Conservation (phyloP, 2,888 invertebrate species). For the Catotricha subobsoleta region DNA sequence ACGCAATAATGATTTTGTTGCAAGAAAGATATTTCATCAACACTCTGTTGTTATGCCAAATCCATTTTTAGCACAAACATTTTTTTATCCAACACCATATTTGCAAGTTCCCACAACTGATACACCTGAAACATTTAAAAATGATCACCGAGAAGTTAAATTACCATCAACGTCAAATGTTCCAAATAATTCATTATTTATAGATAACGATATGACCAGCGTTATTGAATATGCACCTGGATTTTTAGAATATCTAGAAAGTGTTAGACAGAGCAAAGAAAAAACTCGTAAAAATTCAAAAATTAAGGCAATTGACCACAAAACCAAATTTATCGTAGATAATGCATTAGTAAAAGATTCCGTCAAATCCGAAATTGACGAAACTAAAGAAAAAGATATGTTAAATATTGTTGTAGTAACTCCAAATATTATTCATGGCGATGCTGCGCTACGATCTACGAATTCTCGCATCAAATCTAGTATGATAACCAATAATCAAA, state of each 20-base stretch:
- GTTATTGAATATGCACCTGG: slow-evolving; percentile 10
- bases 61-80: slow-evolving; percentile 10
- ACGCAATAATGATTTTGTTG: slow-evolving; percentile 1
- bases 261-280: background rate
- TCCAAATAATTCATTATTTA: slow-evolving; percentile 8
- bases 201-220: slow-evolving; percentile 11
- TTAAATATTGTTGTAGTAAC: slow-evolving; percentile 6
- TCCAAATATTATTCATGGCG: background rate
- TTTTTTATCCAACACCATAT: slow-evolving; percentile 13
- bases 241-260: background rate
- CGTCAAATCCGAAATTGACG: no score
- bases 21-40: slow-evolving; percentile 10
- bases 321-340: no score
- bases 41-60: slow-evolving; percentile 11
- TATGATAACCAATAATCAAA: background rate
- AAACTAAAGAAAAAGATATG: slow-evolving; percentile 3
- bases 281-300: background rate
- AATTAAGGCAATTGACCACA: slow-evolving; percentile 6
- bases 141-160: no score
- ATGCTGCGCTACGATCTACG: background rate
- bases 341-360: no score
- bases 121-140: background rate
- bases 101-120: slow-evolving; percentile 6
- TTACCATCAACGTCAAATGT: no score
- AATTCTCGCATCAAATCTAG: background rate